These are phyloP conservation scores for Galeruca laticollis DNA, from an alignment of 2,888 invertebrate species.

Conservation along the genomic window DNA sequence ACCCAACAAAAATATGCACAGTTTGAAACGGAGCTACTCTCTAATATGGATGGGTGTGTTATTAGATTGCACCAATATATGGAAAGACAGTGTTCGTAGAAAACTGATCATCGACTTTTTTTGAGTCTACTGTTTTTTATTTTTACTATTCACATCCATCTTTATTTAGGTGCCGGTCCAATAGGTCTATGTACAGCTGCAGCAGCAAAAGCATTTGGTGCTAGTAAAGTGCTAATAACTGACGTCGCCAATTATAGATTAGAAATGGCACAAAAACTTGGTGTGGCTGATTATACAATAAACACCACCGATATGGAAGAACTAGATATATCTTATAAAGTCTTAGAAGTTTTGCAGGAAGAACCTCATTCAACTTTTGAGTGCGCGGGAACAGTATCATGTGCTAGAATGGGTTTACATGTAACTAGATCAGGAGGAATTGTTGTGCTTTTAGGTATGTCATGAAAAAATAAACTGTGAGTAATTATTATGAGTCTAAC, in stretches of 20 bases:
- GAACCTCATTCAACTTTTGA: slow-evolving; percentile 85
- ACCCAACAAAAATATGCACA: no score
- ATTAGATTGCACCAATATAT: no score
- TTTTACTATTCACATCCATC: not conserved
- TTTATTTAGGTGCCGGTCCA: slow-evolving; percentile 80
- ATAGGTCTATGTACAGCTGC: slow-evolving; percentile 88
- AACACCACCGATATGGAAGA: slow-evolving; percentile 71
- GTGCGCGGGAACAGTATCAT: slow-evolving; percentile 83
- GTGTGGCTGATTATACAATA: slow-evolving; percentile 77
- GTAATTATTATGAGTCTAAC: no score
- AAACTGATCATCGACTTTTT: no score
- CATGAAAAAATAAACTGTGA: no score
- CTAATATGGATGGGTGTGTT: no score
- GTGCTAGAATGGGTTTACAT: slow-evolving; percentile 34
- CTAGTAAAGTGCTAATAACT: slow-evolving; percentile 78
- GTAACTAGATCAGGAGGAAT: slow-evolving; percentile 85
- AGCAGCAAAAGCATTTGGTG: slow-evolving; percentile 87
- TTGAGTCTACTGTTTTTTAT: no score
- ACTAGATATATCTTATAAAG: slow-evolving; percentile 70
- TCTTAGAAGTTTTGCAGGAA: slow-evolving; percentile 72
- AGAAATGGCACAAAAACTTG: slow-evolving; percentile 80
- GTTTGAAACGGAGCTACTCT: no score
- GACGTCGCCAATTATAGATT: slow-evolving; percentile 74
- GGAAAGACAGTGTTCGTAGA: no score
- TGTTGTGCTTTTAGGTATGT: slow-evolving; percentile 76